Conservation (phyloP, 2,888 invertebrate species). For the Mactromeris polynyma region DNA sequence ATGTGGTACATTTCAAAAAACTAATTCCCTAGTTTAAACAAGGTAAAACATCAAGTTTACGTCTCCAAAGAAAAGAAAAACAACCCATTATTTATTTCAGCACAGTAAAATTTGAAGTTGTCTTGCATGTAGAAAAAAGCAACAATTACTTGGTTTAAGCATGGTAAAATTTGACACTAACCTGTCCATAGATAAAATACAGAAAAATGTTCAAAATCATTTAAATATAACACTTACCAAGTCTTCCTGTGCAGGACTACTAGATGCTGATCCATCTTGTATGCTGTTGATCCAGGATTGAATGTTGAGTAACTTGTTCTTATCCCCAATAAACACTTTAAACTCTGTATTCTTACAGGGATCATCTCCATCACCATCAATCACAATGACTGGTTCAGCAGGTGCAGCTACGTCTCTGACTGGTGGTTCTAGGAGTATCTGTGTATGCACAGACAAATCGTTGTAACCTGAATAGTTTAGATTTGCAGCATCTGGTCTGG, state of each 20-base stretch:
- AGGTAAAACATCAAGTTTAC: too few relatives aligned
- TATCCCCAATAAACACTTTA: slow-evolving; percentile 64
- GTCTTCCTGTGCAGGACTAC: slow-evolving; percentile 37
- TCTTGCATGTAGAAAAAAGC: too few relatives aligned
- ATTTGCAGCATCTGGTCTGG: not conserved
- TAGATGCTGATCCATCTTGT: slow-evolving; percentile 47
- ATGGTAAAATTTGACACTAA: not conserved
- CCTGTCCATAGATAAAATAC: not conserved
- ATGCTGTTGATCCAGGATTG: slow-evolving; percentile 75
- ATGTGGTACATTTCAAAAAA: too few relatives aligned
- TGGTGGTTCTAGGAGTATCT: not conserved
- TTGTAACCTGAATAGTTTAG: not conserved
- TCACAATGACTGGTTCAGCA: not conserved
- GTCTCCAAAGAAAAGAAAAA: too few relatives aligned
- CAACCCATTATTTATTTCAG: too few relatives aligned
- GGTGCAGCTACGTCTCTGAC: not conserved
- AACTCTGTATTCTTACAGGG: slow-evolving; percentile 32
- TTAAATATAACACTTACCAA: not conserved
- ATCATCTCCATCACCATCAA: not conserved
- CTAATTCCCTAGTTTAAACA: too few relatives aligned
- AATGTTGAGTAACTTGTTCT: slow-evolving; percentile 71
- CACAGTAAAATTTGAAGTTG: too few relatives aligned
- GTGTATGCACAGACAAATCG: slow-evolving; percentile 28
- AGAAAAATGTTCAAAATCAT: not conserved
- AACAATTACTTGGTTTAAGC: too few relatives aligned